Conservation (phyloP, 2,113 vertebrate genomes). For the Tautogolabrus adspersus region DNA sequence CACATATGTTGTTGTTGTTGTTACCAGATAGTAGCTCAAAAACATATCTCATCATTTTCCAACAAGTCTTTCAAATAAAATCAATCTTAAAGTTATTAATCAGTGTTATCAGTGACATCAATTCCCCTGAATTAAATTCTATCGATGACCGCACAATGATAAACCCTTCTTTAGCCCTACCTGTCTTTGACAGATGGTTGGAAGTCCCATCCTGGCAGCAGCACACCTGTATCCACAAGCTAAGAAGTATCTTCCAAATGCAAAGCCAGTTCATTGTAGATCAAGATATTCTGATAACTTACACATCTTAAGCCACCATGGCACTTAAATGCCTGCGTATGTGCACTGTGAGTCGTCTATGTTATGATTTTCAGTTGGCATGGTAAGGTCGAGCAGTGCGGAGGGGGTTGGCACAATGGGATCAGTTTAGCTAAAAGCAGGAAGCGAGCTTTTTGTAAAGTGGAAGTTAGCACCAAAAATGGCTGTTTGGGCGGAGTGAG, state of each 20-base stretch:
- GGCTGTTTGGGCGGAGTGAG: conserved; percentile 22
- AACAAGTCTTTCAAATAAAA: no score
- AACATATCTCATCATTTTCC: no score
- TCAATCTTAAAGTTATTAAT: no score
- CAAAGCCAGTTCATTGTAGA: conserved; percentile 55
- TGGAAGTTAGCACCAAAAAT: conserved; percentile 41
- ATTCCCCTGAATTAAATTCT: not conserved
- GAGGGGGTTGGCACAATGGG: conserved; percentile 50
- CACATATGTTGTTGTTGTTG: no score
- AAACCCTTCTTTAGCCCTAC: conserved; percentile 52
- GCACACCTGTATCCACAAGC: conserved; percentile 55
- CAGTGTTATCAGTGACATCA: no score
- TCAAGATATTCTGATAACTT: not conserved
- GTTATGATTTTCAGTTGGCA: conserved; percentile 1
- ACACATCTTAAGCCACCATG: conserved; percentile 20
- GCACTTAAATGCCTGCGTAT: conserved; percentile 1
- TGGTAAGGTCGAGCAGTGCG: not conserved
- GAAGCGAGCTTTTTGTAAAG: conserved; percentile 60
- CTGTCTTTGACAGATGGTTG: conserved; percentile 66
- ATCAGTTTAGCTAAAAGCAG: conserved; percentile 45
- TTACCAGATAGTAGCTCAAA: no score
- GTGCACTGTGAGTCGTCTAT: conserved; percentile 13
- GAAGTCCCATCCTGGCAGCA: conserved; percentile 6
- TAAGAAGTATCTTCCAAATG: conserved; percentile 36
- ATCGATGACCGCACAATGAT: not conserved